Conservation (phyloP, 2,113 vertebrate species). For the Mohoua ochrocephala region DNA sequence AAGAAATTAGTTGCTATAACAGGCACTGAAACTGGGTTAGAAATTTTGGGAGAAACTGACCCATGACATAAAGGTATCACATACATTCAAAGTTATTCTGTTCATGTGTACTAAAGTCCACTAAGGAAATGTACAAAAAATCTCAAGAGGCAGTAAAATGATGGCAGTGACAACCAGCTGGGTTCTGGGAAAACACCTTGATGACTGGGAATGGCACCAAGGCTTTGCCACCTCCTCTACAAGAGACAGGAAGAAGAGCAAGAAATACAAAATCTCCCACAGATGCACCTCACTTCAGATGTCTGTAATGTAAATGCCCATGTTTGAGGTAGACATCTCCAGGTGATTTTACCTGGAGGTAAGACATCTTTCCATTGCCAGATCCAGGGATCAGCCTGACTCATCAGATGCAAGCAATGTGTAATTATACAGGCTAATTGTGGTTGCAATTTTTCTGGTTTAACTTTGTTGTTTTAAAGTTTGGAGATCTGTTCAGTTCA, state of each 20-base stretch:
- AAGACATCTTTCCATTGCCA: neutral
- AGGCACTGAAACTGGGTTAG: neutral
- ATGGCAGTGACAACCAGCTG: neutral
- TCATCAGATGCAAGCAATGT: neutral
- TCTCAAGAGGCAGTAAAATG: neutral
- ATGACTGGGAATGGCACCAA: neutral
- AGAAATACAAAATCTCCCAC: neutral
- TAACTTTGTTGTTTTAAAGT: slow-evolving; percentile 9
- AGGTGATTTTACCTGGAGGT: neutral
- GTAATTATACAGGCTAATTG: slow-evolving; percentile 21
- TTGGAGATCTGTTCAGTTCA: neutral
- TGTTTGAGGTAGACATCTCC: neutral
- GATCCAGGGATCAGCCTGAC: neutral
- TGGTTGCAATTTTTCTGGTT: neutral
- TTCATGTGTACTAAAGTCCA: neutral
- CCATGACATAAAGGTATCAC: neutral
- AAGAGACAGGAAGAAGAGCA: neutral
- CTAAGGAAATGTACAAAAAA: neutral
- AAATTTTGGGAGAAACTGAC: neutral
- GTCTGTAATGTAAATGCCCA: neutral
- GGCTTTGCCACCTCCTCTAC: neutral
- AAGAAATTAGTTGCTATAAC: neutral
- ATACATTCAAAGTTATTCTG: neutral
- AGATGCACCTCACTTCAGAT: neutral
- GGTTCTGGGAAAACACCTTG: neutral